phyloP scores from a whole-genome alignment of 2,113 vertebrate species.

The Tachysurus vachellii region DNA sequence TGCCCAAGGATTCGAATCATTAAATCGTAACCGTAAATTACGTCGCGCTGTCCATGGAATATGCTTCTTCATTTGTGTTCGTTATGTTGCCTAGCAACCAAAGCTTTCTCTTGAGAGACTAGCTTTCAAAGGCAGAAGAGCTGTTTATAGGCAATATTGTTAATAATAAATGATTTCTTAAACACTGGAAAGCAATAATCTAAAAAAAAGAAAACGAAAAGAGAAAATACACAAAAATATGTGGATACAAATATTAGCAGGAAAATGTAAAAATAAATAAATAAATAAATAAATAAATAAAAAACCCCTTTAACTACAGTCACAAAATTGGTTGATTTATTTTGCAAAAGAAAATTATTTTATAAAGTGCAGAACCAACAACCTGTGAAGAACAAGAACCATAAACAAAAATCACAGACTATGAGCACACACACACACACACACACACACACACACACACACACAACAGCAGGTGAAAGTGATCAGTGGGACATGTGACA shows the following conservation, averaged over 20 bases:
- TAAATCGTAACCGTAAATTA: neutral
- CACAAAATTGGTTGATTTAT: too few relatives aligned
- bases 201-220: neutral
- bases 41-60: neutral
- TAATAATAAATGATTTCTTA: neutral
- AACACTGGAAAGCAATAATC: slow-evolving; percentile 1
- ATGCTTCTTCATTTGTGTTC: neutral
- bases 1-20: neutral
- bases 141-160: neutral
- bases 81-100: neutral
- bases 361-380: too few relatives aligned
- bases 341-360: too few relatives aligned
- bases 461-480: too few relatives aligned
- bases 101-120: neutral
- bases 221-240: neutral
- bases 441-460: too few relatives aligned
- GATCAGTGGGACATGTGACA: too few relatives aligned
- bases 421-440: too few relatives aligned
- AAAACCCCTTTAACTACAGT: neutral
- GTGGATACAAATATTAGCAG: neutral
- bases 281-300: neutral
- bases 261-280: neutral
- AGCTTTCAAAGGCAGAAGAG: neutral
- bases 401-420: too few relatives aligned
- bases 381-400: too few relatives aligned